phyloP scores from a whole-genome alignment of 2,113 vertebrate species.

The Aplodontia rufa region DNA sequence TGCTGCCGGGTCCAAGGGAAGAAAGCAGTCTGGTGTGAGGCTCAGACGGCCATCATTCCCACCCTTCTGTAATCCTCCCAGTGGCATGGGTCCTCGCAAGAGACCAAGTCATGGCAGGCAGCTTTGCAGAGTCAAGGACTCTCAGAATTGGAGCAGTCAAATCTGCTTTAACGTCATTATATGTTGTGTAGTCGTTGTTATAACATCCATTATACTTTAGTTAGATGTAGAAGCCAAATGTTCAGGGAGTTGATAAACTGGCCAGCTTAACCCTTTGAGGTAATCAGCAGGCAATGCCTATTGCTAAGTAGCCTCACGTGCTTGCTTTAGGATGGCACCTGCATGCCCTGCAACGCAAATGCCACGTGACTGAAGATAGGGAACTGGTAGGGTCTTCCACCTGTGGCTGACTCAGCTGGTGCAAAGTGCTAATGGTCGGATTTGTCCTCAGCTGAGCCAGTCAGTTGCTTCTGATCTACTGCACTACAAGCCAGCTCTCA shows the following conservation, averaged over 20 bases:
- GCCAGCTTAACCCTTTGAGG: neutral
- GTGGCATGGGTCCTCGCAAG: neutral
- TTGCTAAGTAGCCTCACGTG: neutral
- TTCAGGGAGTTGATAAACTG: neutral
- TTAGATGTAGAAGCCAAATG: neutral
- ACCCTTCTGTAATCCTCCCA: neutral
- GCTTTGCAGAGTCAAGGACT: neutral
- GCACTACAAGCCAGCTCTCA: neutral
- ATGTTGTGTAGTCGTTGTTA: neutral
- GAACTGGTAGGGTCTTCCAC: too few species aligned
- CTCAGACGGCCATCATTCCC: neutral
- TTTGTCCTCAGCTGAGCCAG: neutral
- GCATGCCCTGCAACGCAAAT: too few species aligned
- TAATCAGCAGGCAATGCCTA: neutral
- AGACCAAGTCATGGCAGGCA: neutral
- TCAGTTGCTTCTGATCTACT: neutral
- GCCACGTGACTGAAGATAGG: neutral
- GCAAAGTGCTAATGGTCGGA: neutral
- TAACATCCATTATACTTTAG: neutral
- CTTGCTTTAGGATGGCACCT: neutral
- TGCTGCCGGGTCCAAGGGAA: neutral
- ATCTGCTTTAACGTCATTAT: neutral
- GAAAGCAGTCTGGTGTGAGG: neutral
- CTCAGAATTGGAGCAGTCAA: neutral
- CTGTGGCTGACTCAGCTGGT: neutral